Conservation (phyloP, 2,113 vertebrate species). For the Perca schrenkii region DNA sequence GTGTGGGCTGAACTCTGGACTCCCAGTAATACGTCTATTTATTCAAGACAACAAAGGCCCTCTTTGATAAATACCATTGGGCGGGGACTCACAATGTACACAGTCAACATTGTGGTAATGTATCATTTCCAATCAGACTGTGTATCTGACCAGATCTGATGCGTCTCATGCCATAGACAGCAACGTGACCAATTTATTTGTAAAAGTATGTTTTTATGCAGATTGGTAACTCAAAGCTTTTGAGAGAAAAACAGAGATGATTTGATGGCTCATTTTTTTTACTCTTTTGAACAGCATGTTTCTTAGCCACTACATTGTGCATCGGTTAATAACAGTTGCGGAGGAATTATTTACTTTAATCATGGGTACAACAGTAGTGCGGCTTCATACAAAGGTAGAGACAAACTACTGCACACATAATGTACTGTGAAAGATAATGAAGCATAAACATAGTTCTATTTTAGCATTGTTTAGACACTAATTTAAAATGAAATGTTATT, state of each 20-base stretch:
- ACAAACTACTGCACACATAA: slow-evolving; percentile 3
- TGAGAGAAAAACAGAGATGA: background rate
- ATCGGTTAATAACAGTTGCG: slow-evolving; percentile 26
- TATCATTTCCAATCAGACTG: slow-evolving; percentile 7
- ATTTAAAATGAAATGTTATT: background rate
- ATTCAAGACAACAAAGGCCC: slow-evolving; percentile 67
- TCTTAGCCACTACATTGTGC: background rate
- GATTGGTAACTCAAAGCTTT: slow-evolving; percentile 6
- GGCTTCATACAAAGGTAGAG: background rate
- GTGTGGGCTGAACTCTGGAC: slow-evolving; percentile 60
- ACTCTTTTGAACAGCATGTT: slow-evolving; percentile 10
- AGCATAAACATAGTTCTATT: slow-evolving; percentile 18
- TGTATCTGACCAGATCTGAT: slow-evolving; percentile 23
- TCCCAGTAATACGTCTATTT: slow-evolving; percentile 65
- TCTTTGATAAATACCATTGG: slow-evolving; percentile 55
- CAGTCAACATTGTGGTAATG: slow-evolving; percentile 45
- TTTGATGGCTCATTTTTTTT: slow-evolving; percentile 4
- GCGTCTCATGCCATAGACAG: slow-evolving; percentile 2
- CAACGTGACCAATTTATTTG: slow-evolving; percentile 9
- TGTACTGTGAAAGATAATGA: slow-evolving; percentile 33
- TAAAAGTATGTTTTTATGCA: background rate
- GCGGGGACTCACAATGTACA: slow-evolving; percentile 36
- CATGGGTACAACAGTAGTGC: background rate
- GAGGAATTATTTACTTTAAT: slow-evolving; percentile 36
- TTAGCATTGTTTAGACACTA: slow-evolving; percentile 6